Percentiles rank a stretch among this genome's conserved stretches.
Evolutionary conservation across 2,797 vertebrate genomes (phyloP).

Genomic region (Sarcophilus harrisii): DNA sequence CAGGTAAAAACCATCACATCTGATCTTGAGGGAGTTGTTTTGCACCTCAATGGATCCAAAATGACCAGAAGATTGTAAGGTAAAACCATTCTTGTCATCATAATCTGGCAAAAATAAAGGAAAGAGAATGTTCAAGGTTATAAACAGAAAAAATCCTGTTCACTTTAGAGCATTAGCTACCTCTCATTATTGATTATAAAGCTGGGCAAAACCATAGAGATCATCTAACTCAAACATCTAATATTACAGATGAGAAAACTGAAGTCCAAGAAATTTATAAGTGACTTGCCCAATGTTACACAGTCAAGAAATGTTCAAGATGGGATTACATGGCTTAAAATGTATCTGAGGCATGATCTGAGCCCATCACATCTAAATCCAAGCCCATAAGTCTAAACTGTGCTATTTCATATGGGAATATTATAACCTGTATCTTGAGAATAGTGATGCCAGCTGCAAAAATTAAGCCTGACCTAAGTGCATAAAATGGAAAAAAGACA

Average conservation of each 20-base stretch:
- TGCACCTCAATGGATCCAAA: constrained; percentile 70
- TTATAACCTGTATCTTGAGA: background rate
- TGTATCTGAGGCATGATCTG: background rate
- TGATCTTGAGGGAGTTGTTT: constrained; percentile 79
- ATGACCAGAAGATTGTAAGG: constrained; percentile 35
- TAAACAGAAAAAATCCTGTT: no score
- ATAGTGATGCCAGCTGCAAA: background rate
- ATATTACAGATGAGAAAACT: background rate
- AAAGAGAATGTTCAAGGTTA: background rate
- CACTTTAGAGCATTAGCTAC: background rate
- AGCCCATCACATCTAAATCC: background rate
- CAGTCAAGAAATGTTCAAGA: background rate
- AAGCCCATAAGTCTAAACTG: background rate
- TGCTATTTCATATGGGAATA: background rate
- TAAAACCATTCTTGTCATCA: constrained; percentile 68
- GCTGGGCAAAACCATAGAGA: background rate
- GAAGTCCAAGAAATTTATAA: background rate
- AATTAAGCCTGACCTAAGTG: background rate
- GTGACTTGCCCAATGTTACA: constrained; percentile 6
- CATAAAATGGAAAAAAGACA: background rate
- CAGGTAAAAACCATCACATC: constrained; percentile 84
- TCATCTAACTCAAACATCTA: background rate
- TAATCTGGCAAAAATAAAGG: constrained; percentile 62
- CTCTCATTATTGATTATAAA: background rate
- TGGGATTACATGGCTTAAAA: background rate